Evolutionary conservation across 2,888 invertebrate genomes (phyloP), one percentile per base, ranked within the genome.

Genomic region (Dendrolimus houi): DNA sequence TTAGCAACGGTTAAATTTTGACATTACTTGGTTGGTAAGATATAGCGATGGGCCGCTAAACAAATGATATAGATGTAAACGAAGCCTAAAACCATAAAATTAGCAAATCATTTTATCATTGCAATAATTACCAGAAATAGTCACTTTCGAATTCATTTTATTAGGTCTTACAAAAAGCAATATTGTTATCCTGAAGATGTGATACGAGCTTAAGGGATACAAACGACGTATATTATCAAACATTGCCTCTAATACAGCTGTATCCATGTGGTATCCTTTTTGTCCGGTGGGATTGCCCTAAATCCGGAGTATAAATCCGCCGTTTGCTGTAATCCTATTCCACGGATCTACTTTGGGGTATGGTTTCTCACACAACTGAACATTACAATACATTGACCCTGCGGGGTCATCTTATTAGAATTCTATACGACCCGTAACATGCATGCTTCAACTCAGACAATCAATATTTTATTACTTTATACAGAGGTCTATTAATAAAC

Each of bases 281-380:
- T 77, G 79, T 78, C 77, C 78, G 69, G 66, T 61, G 72, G 82
- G 81, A 82, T 84, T 82, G 76, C 64, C 68, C 69, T 73, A 81
- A 81, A 86, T 79, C 85, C 84, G 71, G 73, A 66, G 79, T 72
- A 83, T 87, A 88, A 86, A 83, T 83, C 82, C 81, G 76, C 73
- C 77, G 80, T 82, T 84, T 81, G 74, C 67, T 75, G 81, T 86
- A 83, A 88, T 85, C 85, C 79, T 65, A 85, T 82, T 77, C 74
- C 60, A 60, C 64, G 75, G 77, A 70, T 78, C 70, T 68, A 74
- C 78, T 79, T 79, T 78, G 74, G 72, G 73, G 65, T 70, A 72
- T 75, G 75, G 76, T 80, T 82, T 79, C 72, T 83, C 79, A 78
- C 76, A 72, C 72, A 74, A 74, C 74, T 75, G 71, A 77, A 76